These are phyloP conservation scores for Achatina immaculata DNA, from an alignment of 1,140 invertebrate species.

Conservation along the genomic window DNA sequence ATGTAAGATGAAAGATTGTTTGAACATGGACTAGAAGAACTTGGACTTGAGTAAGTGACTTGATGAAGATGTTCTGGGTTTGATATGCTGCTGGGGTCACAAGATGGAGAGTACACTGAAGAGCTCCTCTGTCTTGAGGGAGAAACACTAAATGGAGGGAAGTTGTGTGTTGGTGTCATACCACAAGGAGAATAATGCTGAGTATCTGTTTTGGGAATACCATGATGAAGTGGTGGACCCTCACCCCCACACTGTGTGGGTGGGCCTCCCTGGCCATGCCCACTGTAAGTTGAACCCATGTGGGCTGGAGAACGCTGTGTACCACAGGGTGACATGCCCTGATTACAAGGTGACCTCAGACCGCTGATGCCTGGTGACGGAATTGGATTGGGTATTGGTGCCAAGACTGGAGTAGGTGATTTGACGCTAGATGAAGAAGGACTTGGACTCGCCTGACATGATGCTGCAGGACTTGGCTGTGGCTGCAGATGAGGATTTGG, in stretches of 20 bases:
- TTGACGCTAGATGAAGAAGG: constrained; percentile 35
- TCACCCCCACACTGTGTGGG: constrained; percentile 6
- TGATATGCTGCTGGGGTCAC: not conserved
- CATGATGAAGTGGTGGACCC: not conserved
- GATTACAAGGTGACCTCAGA: constrained; percentile 30
- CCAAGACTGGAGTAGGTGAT: constrained; percentile 27
- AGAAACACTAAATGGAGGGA: constrained; percentile 9
- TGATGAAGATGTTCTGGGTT: not conserved
- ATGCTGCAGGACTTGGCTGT: constrained; percentile 33
- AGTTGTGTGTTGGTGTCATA: constrained; percentile 1
- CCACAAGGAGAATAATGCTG: constrained; percentile 28
- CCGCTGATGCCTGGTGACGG: constrained; percentile 32
- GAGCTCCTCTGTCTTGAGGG: not conserved
- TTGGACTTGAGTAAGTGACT: not conserved
- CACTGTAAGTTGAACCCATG: constrained; percentile 18
- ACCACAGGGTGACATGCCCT: constrained; percentile 33
- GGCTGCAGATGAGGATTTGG: constrained; percentile 45
- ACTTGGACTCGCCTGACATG: constrained; percentile 42
- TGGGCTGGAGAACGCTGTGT: constrained; percentile 27
- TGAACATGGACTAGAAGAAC: not conserved
- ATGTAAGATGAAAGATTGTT: not conserved
- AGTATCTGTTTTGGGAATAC: constrained; percentile 5
- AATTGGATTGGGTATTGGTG: constrained; percentile 32
- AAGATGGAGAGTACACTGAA: constrained; percentile 18
- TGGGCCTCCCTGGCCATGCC: constrained; percentile 6